Evolutionary conservation across 2,113 vertebrate species (phyloP).

Genomic region (Gorsachius goisagi): DNA sequence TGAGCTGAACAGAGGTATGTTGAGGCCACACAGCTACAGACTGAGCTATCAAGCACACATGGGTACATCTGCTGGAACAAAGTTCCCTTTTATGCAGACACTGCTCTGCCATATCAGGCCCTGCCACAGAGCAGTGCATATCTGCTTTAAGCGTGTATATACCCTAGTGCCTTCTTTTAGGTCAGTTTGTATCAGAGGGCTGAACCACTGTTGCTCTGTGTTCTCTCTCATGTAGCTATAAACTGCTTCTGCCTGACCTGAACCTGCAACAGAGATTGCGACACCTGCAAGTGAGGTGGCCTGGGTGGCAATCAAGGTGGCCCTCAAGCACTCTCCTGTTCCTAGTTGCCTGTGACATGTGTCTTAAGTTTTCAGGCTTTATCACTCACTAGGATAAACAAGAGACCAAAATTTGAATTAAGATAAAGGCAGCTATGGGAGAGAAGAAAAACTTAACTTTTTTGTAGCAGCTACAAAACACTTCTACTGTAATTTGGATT

Average conservation of each 20-base stretch:
- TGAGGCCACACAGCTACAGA: background rate
- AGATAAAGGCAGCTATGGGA: background rate
- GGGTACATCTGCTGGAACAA: background rate
- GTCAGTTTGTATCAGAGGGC: background rate
- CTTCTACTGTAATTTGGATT: background rate
- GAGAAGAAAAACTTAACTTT: background rate
- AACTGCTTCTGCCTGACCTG: background rate
- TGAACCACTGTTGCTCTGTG: background rate
- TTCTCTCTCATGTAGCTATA: background rate
- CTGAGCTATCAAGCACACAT: background rate
- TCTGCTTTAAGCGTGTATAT: background rate
- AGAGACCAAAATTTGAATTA: background rate
- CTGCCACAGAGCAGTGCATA: background rate
- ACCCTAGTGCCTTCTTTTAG: background rate
- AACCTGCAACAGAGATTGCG: rapidly evolving
- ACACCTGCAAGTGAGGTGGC: background rate
- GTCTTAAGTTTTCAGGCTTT: background rate
- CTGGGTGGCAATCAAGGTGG: background rate
- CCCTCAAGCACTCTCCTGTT: background rate
- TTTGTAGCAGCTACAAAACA: background rate
- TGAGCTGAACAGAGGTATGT: rapidly evolving
- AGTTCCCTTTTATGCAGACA: background rate
- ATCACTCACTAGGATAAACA: background rate
- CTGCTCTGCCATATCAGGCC: background rate
- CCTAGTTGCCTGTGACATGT: background rate